These are phyloP conservation scores for Euphonia xanthogaster DNA, from an alignment of 2,797 vertebrate genomes.

Conservation along the genomic window DNA sequence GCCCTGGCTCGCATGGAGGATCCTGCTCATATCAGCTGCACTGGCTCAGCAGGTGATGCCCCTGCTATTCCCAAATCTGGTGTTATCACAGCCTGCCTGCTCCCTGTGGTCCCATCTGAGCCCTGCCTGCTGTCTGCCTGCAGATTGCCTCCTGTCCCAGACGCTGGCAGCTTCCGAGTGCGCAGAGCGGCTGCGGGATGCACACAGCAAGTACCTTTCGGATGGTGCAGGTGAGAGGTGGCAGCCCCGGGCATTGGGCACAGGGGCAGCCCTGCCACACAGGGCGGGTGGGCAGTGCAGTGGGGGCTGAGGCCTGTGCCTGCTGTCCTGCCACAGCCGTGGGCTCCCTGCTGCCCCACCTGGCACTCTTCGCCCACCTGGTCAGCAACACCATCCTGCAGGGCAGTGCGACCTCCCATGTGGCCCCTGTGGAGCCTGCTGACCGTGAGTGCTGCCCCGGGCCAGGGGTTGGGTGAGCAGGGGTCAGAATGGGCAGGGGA, in stretches of 20 bases:
- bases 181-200: constrained; percentile 77
- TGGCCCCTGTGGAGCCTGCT: constrained; percentile 87
- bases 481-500: neutral
- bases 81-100: fast-evolving
- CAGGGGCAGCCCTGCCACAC: fast-evolving
- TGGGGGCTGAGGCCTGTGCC: neutral
- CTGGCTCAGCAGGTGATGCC: constrained; percentile 84
- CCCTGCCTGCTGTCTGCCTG: neutral
- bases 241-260: fast-evolving
- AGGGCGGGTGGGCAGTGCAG: fast-evolving
- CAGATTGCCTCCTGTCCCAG: constrained; percentile 91
- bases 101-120: neutral
- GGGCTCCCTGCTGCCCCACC: constrained; percentile 80
- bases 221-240: constrained; percentile 77
- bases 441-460: constrained; percentile 75
- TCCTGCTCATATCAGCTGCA: constrained; percentile 87
- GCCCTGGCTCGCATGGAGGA: constrained; percentile 86
- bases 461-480: neutral
- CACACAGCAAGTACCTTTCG: constrained; percentile 74
- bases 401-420: constrained; percentile 88
- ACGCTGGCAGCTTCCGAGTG: constrained; percentile 82
- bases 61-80: neutral
- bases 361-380: constrained; percentile 89
- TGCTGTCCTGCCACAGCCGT: constrained; percentile 69
- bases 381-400: constrained; percentile 89